These are phyloP conservation scores for Morinoia aosen DNA, from an alignment of 2,888 invertebrate species.

Conservation along the genomic window DNA sequence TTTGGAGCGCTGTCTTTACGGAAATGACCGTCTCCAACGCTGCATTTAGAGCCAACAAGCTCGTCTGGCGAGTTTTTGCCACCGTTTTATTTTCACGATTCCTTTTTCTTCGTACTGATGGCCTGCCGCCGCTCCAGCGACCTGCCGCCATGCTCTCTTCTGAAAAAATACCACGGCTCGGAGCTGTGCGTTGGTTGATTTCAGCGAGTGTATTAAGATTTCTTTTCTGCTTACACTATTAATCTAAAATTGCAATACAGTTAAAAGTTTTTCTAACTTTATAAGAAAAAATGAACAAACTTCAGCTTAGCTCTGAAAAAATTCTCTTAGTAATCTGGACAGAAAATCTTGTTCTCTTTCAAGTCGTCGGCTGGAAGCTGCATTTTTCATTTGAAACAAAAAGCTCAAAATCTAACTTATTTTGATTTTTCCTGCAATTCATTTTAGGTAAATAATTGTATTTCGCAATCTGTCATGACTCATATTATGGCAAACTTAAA, in stretches of 20 bases:
- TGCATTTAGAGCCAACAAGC: conserved; percentile 19
- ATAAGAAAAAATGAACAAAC: background rate
- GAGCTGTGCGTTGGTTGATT: background rate
- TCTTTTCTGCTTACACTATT: background rate
- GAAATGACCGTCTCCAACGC: conserved; percentile 34
- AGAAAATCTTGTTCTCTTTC: no score
- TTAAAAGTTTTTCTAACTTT: background rate
- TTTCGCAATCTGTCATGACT: no score
- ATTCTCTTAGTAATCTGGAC: no score
- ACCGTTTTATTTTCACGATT: background rate
- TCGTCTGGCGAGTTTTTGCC: conserved; percentile 28
- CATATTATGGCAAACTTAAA: no score
- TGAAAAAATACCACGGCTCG: background rate
- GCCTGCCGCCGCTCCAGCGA: background rate
- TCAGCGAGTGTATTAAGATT: background rate
- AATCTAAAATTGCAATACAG: background rate
- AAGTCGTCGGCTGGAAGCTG: no score
- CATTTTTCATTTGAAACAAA: no score
- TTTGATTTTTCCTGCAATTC: no score
- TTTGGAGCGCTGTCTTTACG: conserved; percentile 44
- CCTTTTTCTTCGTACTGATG: background rate
- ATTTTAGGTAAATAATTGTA: no score
- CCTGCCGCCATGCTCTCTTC: background rate
- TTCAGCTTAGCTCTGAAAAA: no score
- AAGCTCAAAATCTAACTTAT: no score